Base-by-base conservation (phyloP, 2,797 vertebrate genomes). In the Chaetophractus vellerosus region DNA sequence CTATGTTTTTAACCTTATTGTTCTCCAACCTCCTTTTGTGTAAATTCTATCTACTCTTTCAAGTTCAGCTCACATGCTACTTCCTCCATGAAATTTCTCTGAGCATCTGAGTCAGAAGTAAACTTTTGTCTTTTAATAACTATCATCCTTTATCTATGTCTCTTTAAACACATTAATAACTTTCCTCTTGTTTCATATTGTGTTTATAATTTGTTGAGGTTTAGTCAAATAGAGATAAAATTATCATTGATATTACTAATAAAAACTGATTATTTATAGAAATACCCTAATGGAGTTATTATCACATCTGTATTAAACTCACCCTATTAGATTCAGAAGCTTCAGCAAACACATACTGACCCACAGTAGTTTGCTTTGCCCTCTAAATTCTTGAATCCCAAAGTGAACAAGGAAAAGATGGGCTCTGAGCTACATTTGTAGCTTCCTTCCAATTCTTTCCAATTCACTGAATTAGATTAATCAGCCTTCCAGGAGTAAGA, bases 181-280 rank as follows among this genome's bases (percentile, higher is more conserved):
- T 48, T 81, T 26, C 5, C 21, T 59, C 19, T 92, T 36, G 0
- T 80, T 78, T 94, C 89, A 48, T 76, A 75, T 24, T 74, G n/a
- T 83, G 72, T 89, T 78, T 61, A 33, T 66, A 82, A 33, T 75
- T 75, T 84, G 9, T n/a, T 63, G 52, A 74, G 15, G 14, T 52
- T 52, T 52, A 52, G 50, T 52, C 14, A 52, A 52, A 52, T 52
- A 52, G 50, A 52, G 50, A 52, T 52, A 52, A 69, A 87, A 8
- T 85, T 79, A 7, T 59, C 23, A 85, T 88, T 33, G 90, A 33
- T 50, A 52, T 69, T 78, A 78, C 12, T 69, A 52, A 36, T 63
- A 28, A 74, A 33, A 94, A 14, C 6, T 83, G 19, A 86, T 93
- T 91, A 72, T 88, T 78, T 88, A 23, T 23, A 68, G 16, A 86